A percentile compares a stretch with the other conserved stretches of the same genome.
phyloP scores from a whole-genome alignment of 2,888 invertebrate genomes.

The Spilarctia lutea region DNA sequence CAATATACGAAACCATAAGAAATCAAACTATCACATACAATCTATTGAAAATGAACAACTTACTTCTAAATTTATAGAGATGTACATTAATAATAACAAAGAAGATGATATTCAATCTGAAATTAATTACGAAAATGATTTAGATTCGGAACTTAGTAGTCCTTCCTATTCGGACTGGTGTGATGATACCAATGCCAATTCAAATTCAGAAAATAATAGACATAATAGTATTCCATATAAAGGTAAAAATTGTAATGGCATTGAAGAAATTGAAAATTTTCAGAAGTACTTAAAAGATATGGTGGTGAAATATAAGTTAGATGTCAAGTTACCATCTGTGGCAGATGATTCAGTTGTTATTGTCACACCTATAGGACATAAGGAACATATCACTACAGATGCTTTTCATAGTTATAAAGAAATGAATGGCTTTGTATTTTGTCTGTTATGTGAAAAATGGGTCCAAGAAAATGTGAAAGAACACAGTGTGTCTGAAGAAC shows the following conservation, averaged over 20 bases:
- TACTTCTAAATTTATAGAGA: constrained; percentile 22
- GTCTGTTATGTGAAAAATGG: constrained; percentile 3
- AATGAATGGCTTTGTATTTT: neutral
- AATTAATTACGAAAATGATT: neutral
- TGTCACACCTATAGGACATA: constrained; percentile 1
- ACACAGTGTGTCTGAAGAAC: neutral
- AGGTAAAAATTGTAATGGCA: neutral
- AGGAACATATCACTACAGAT: neutral
- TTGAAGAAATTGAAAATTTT: neutral
- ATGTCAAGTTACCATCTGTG: neutral
- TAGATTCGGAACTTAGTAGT: neutral
- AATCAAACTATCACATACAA: constrained; percentile 19
- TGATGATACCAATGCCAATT: neutral
- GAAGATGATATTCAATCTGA: neutral
- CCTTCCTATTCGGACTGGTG: neutral
- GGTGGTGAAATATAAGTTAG: neutral
- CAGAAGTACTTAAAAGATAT: neutral
- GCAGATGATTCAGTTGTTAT: constrained; percentile 1
- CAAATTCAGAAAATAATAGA: neutral
- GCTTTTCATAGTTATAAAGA: constrained; percentile 1
- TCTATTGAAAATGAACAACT: constrained; percentile 4
- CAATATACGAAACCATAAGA: constrained; percentile 20
- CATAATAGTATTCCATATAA: neutral
- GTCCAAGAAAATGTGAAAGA: neutral
- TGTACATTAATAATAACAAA: neutral